These are phyloP conservation scores for Hoplostethus atlanticus DNA, from an alignment of 2,797 vertebrate genomes.

Conservation along the genomic window DNA sequence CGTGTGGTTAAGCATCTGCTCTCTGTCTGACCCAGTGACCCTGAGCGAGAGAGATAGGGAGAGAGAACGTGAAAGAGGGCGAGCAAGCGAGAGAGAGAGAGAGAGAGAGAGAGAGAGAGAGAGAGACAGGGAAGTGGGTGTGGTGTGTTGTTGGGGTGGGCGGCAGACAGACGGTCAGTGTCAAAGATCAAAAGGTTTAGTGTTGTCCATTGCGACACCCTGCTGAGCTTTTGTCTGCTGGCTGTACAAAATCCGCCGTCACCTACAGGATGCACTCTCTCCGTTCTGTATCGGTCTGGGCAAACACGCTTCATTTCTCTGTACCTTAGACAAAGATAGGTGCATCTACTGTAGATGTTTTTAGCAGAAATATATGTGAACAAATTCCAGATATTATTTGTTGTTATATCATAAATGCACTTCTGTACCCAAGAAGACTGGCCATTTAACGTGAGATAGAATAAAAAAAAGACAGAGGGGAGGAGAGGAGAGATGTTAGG, in stretches of 20 bases:
- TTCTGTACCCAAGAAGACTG: too few relatives aligned
- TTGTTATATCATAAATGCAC: not conserved
- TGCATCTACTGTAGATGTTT: not conserved
- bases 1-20: slow-evolving; percentile 73
- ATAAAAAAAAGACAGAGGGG: not conserved
- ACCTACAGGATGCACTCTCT: slow-evolving; percentile 4
- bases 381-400: not conserved
- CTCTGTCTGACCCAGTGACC: slow-evolving; percentile 67
- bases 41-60: slow-evolving; percentile 27
- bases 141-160: slow-evolving; percentile 21
- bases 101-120: slow-evolving; percentile 10
- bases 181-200: slow-evolving; percentile 69
- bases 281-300: not conserved
- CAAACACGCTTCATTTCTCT: not conserved
- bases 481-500: slow-evolving; percentile 58
- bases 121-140: slow-evolving; percentile 3
- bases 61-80: too few relatives aligned
- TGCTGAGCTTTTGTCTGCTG: slow-evolving; percentile 54
- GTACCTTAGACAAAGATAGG: not conserved
- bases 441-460: too few relatives aligned
- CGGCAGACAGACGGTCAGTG: slow-evolving; percentile 56
- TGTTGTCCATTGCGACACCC: slow-evolving; percentile 61
- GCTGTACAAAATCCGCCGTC: slow-evolving; percentile 20
- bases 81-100: not conserved
- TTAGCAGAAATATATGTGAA: not conserved